These are phyloP conservation scores for Sebastes trivittatus DNA, from an alignment of 2,797 vertebrate species.

Conservation along the genomic window DNA sequence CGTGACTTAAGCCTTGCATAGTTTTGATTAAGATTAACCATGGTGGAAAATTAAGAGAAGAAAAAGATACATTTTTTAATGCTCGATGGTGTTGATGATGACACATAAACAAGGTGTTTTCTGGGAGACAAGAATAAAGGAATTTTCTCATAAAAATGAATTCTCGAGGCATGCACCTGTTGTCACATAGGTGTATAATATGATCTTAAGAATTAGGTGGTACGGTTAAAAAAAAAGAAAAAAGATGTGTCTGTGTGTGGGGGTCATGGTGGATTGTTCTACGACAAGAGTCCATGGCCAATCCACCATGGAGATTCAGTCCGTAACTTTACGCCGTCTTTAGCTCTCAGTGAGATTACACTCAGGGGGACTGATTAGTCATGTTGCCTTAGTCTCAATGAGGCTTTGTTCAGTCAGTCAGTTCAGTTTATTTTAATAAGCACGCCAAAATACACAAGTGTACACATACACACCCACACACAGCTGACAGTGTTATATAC, in stretches of 20 bases:
- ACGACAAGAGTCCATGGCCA: slow-evolving; percentile 9
- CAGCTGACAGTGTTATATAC: neutral
- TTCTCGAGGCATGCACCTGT: neutral
- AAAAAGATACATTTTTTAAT: neutral
- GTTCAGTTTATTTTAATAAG: slow-evolving; percentile 27
- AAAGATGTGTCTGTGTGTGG: neutral
- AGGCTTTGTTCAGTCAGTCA: slow-evolving; percentile 39
- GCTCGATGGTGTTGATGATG: neutral
- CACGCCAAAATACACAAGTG: neutral
- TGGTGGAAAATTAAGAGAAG: neutral
- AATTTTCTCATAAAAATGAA: neutral
- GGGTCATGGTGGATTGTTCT: slow-evolving; percentile 15
- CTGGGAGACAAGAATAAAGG: neutral
- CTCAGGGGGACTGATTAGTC: slow-evolving; percentile 52
- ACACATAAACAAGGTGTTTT: neutral
- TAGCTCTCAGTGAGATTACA: slow-evolving; percentile 43
- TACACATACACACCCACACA: neutral
- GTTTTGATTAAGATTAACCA: slow-evolving; percentile 34
- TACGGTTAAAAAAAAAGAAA: neutral
- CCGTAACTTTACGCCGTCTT: slow-evolving; percentile 12
- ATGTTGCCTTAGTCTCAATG: slow-evolving; percentile 35
- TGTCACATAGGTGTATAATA: neutral
- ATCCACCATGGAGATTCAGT: slow-evolving; percentile 38
- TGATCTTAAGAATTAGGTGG: neutral
- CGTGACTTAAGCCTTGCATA: slow-evolving; percentile 8